Conservation (phyloP, 2,888 invertebrate genomes). For the Terebella lapidaria region DNA sequence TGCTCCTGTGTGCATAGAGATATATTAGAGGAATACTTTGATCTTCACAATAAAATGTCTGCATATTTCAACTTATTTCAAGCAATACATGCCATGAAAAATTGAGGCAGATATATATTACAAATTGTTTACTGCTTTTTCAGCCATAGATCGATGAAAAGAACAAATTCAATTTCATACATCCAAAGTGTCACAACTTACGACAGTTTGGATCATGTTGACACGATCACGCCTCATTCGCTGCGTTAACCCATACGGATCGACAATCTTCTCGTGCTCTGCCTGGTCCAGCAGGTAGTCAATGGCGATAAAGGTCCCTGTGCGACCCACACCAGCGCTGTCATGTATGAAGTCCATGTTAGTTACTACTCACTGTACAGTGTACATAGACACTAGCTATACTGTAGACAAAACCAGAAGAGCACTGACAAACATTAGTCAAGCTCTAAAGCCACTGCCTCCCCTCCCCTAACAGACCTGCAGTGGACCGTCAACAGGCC, state of each 20-base stretch:
- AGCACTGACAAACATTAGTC: too few species aligned
- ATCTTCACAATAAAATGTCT: not conserved
- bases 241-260: constrained; percentile 29
- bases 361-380: not conserved
- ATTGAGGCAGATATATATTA: too few species aligned
- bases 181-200: too few species aligned
- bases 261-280: constrained; percentile 25
- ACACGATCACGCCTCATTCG: constrained; percentile 31
- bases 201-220: constrained; percentile 38
- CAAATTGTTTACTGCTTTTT: too few species aligned
- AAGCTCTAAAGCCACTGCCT: too few species aligned
- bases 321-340: constrained; percentile 36
- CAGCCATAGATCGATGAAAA: too few species aligned
- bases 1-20: constrained; percentile 25
- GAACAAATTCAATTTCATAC: too few species aligned
- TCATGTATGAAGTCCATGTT: too few species aligned
- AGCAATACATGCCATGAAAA: too few species aligned
- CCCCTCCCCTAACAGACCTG: constrained; percentile 18
- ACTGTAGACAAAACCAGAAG: too few species aligned
- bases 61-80: not conserved
- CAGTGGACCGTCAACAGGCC: constrained; percentile 28
- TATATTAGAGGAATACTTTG: too few species aligned
- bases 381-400: not conserved
- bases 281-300: constrained; percentile 33
- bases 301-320: constrained; percentile 35